Percentiles rank a stretch among this genome's conserved stretches.
Evolutionary conservation across 2,888 invertebrate genomes (phyloP).

Genomic region (Antitype chi): DNA sequence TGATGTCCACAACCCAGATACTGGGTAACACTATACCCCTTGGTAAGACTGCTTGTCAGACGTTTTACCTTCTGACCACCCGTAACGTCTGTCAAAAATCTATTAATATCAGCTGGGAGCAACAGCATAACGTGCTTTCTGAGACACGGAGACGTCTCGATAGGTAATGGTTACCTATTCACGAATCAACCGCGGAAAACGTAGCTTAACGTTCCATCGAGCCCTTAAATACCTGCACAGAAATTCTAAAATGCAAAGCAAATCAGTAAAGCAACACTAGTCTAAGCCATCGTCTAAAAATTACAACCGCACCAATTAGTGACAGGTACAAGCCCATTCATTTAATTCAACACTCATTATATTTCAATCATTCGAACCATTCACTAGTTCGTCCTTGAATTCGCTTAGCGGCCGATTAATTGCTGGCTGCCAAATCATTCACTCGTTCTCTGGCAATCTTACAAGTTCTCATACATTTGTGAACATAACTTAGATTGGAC

Average conservation of each 20-base stretch:
- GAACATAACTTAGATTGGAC: constrained; percentile 62
- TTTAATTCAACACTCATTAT: constrained; percentile 63
- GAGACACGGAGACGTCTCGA: neutral
- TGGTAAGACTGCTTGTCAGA: neutral
- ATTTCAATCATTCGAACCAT: constrained; percentile 66
- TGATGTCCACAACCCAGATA: too few relatives aligned
- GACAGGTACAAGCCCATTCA: constrained; percentile 58
- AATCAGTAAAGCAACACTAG: constrained; percentile 17
- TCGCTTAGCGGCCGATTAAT: constrained; percentile 61
- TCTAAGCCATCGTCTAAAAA: constrained; percentile 26
- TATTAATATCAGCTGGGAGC: too few relatives aligned
- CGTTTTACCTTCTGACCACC: neutral
- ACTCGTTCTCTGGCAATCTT: constrained; percentile 60
- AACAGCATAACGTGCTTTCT: neutral
- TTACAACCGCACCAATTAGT: constrained; percentile 49
- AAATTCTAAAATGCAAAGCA: neutral
- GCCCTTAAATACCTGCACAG: neutral
- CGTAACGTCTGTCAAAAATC: neutral
- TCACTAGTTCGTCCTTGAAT: constrained; percentile 64
- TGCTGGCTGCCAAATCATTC: constrained; percentile 65
- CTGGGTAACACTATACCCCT: neutral
- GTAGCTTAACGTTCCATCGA: neutral
- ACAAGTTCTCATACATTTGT: constrained; percentile 62
- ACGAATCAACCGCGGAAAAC: too few relatives aligned
- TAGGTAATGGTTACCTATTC: neutral